Base-by-base conservation (phyloP, 2,888 invertebrate species). In the Agonopterix alstromeriana region DNA sequence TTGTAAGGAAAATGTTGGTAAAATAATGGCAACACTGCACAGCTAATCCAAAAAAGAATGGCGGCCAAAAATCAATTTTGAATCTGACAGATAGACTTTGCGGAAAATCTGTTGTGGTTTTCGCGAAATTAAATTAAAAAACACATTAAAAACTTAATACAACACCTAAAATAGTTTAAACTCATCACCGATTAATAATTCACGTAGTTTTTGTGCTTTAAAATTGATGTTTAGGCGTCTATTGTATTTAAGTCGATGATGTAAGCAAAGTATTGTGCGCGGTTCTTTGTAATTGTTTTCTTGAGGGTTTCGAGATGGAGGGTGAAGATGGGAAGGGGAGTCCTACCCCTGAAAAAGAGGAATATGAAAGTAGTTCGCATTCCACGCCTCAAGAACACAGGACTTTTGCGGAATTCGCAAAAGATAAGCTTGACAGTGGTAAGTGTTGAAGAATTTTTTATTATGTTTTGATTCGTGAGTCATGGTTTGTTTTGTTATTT, bases 21-120 rank as follows among this genome's bases (percentile, higher is more conserved):
- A 27, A 27, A 5, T 27, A 27, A 27, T 27, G 27, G 27, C 27
- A 27, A 27, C 27, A 27, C 27, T 27, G 7, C 27, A 5, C 27
- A 27, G 5, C 27, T 27, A 27, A 27, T 27, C 27, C 27, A 27
- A 42, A 50, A 46, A 56, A 65, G 63, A 81, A 84, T 84, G 83
- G 85, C 84, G 81, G 74, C 77, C 76, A 78, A 85, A 87, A 87
- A 86, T 87, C 87, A 86, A 87, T 87, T 87, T 87, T 80, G 69
- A 83, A 73, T 71, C 56, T 80, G 82, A 47, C 48, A 47, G 40
- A 10, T 10, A 4, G 45, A 8, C 35, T 40, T n/a, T 44, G 53
- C 45, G 52, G 49, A 51, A 46, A 44, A 51, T 44, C 35, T 50
- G 43, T 27, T 27, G 27, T 27, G 7, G 27, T 27, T 27, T 27